These are phyloP conservation scores for Florisuga fusca DNA, from an alignment of 2,797 vertebrate genomes.

Conservation along the genomic window DNA sequence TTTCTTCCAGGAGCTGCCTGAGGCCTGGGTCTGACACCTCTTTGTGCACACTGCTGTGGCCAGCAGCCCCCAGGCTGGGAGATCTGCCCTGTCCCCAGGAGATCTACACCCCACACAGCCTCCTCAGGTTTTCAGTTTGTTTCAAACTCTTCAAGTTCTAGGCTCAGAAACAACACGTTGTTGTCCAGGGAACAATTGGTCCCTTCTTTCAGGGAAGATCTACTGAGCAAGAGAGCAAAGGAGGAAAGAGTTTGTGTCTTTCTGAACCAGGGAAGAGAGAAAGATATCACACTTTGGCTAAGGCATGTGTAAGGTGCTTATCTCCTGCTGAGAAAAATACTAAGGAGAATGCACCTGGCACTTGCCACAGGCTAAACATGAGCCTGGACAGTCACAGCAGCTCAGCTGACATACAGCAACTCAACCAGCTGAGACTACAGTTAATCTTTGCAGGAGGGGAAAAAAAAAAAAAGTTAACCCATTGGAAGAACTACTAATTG, in stretches of 20 bases:
- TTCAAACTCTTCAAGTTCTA: neutral
- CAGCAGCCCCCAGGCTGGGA: neutral
- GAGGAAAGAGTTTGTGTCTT: neutral
- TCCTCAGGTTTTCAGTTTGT: neutral
- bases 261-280: neutral
- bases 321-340: neutral
- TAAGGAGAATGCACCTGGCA: neutral
- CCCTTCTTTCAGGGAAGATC: neutral
- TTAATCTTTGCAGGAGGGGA: neutral
- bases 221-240: neutral
- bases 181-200: neutral
- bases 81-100: neutral
- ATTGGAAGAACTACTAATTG: conserved; percentile 47
- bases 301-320: accelerated
- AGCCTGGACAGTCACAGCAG: neutral
- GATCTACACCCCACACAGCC: neutral
- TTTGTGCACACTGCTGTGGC: neutral
- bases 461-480: conserved; percentile 32
- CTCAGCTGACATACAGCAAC: conserved; percentile 14
- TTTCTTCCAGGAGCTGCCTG: neutral
- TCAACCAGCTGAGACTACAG: neutral
- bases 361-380: neutral
- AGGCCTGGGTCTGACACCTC: neutral
- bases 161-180: neutral
- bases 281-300: neutral